Base-by-base conservation (phyloP, 1,140 invertebrate species). In the Campoletis sonorensis region DNA sequence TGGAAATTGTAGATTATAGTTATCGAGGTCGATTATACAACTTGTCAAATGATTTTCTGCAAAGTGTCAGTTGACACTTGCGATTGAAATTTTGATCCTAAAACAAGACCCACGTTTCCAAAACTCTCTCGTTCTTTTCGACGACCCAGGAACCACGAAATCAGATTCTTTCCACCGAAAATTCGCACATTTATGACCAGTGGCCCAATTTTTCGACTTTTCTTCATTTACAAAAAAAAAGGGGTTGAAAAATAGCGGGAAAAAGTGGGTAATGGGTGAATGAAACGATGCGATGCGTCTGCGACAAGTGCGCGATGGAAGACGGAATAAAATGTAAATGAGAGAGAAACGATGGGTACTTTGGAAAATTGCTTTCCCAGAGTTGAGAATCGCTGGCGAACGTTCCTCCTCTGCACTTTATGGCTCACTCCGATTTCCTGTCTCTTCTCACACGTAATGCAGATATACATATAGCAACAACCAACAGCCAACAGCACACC, bases 281-380 rank as follows among this genome's bases (percentile, higher is more conserved):
- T 58, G 21, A 58, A n/a, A 58, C 4, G 54, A 58, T 11, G 18
- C 18, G 54, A 58, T 1, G 40, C 40, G 40, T 58, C 15, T n/a
- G 21, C 54, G 21, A 58, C n/a, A n/a, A n/a, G n/a, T n/a, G 21
- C 54, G 18, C 18, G 54, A 58, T n/a, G 3, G 68, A 71, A 16
- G 7, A 37, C 37, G 11, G 71, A 11, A 26, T n/a, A 73, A n/a
- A 23, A 49, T 73, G 71, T 26, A 73, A 49, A 73, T 73, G 40
- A 73, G n/a, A 73, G 37, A n/a, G 37, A 73, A 73, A 13, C 4
- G 64, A 68, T 68, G 33, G 27, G 37, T 73, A 73, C 71, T 45
- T 73, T 49, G 71, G 71, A 49, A 73, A 73, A 73, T 73, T 73
- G 71, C 71, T 73, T 73, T 73, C 71, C 71, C 71, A 73, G 40